Evolutionary conservation across 1,140 invertebrate genomes (phyloP), one percentile per base, ranked within the genome.

Genomic region (Sinella curviseta): DNA sequence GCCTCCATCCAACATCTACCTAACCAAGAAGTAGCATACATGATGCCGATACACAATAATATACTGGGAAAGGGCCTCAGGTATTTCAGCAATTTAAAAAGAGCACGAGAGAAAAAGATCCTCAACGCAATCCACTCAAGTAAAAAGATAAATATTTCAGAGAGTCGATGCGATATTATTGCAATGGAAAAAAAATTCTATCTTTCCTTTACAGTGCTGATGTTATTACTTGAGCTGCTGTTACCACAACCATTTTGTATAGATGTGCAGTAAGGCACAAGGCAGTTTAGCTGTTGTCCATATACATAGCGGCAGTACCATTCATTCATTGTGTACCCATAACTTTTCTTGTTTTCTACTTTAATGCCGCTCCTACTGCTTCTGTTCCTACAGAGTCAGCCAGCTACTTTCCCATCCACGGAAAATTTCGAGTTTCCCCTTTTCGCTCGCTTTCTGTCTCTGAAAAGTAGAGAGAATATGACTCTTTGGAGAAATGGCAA

Each of bases 91-190:
- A 60, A 60, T 60, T 60, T 60, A 60, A 60, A 60, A 14, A 60
- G 55, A 60, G 55, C 14, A 48, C 4, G 17, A 48, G n/a, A n/a
- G n/a, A 48, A 8, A 24, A 24, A 60, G 55, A 14, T 60, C 24
- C 55, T 60, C 55, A 24, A 60, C 8, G 55, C 12, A 60, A 60
- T 26, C 55, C 55, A 60, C 55, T 60, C 55, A 60, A 14, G 55
- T 60, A 60, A 60, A 60, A 60, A 60, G n/a, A 60, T 60, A 60
- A 60, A 60, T 60, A 60, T 60, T 60, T 60, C 55, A 60, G 24
- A 24, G 3, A 24, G 55, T n/a, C n/a, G n/a, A n/a, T n/a, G n/a
- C n/a, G n/a, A n/a, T n/a, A n/a, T n/a, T 60, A 60, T 14, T 60
- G 24, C 55, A 60, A 60, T 60, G 55, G 24, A 26, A 60, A 60